Evolutionary conservation across 2,113 vertebrate genomes (phyloP), one percentile per base, ranked within the genome.

Genomic region (Stictonetta naevosa): DNA sequence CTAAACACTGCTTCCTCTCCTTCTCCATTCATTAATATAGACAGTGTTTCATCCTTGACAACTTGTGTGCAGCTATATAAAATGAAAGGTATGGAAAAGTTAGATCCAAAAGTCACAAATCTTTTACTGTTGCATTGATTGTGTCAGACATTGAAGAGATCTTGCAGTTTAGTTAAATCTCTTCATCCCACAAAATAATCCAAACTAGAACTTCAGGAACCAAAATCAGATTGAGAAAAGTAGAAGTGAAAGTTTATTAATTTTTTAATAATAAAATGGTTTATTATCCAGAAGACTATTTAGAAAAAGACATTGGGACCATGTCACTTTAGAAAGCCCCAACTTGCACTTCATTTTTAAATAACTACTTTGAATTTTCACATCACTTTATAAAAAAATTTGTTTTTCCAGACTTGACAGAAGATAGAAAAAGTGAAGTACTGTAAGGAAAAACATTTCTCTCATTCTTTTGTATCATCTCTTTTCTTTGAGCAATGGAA

Each of bases 1-100:
- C 96, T 97, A 96, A 98, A 98, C 58, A 46, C 96, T 94, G 98
- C 97, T 94, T 98, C 97, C 5, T 96, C 96, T 75, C 97, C 95
- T 75, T 94, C 97, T 56, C 97, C 97, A 13, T 98, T 98, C 90
- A 66, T 98, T 92, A 98, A 83, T 88, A 98, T 48, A 14, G 92
- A 86, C 11, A 97, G 84, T 6, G 93, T 98, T 97, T 98, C 97
- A 59, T 97, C 85, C 19, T 97, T 98, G 18, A 63, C 86, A 92
- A 96, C 34, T 91, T 98, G 77, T 18, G 97, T 97, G 55, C 98
- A 98, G 56, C 97, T 98, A 34, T 62, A 29, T 53, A 83, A 48
- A 93, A 92, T 33, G 53, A 48, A 94, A 95, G 46, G 23, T 34
- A 33, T 26, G 28, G 76, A 78, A 42, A 12, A 29, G 58, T 34